Conservation (phyloP, 2,113 vertebrate genomes). For the Myotis lucifugus region DNA sequence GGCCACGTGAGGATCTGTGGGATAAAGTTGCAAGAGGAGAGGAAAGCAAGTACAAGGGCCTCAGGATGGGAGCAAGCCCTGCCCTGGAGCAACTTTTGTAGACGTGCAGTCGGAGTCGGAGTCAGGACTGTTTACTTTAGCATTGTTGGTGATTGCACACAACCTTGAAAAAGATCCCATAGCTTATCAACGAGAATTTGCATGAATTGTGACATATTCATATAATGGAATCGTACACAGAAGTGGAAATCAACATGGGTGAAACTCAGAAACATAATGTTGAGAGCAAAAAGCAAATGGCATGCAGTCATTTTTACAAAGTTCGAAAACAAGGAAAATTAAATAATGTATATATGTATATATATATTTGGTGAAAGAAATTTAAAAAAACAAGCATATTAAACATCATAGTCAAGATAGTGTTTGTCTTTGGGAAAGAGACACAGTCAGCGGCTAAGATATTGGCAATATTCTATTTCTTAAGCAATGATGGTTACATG, state of each 20-base stretch:
- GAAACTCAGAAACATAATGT: slow-evolving; percentile 5
- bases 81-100: neutral
- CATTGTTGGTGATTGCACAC: neutral
- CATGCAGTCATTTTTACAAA: neutral
- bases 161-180: neutral
- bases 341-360: neutral
- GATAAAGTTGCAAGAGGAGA: neutral
- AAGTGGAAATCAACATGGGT: slow-evolving; percentile 22
- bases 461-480: slow-evolving; percentile 19
- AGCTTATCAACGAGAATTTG: neutral
- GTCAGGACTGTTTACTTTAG: neutral
- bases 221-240: neutral
- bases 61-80: neutral
- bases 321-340: slow-evolving; percentile 19
- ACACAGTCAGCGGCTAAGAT: neutral
- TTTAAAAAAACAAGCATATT: neutral
- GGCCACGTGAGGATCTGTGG: neutral
- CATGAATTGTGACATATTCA: neutral
- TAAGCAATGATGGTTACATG: neutral
- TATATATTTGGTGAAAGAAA: neutral
- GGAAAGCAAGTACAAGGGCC: neutral
- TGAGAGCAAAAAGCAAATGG: neutral
- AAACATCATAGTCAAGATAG: slow-evolving; percentile 7
- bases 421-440: neutral
- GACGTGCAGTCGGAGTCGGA: neutral